A percentile compares a stretch with the other conserved stretches of the same genome.
Conservation (phyloP, 2,113 vertebrate genomes). For the Piliocolobus tephrosceles region DNA sequence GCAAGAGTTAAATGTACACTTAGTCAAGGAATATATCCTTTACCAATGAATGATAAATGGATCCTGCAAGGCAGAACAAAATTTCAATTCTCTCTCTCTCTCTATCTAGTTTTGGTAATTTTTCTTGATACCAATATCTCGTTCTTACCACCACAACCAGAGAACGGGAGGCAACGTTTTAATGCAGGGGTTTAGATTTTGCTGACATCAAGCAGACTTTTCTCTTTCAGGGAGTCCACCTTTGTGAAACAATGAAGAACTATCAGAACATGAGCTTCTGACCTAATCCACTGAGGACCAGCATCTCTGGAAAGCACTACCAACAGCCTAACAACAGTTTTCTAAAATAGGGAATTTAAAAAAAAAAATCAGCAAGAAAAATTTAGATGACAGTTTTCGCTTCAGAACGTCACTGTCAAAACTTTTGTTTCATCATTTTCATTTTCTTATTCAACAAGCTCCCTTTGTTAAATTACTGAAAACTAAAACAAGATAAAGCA, state of each 20-base stretch:
- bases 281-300: neutral
- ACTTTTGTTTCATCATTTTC: constrained; percentile 47
- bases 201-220: constrained; percentile 26
- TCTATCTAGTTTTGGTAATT: neutral
- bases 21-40: neutral
- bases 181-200: constrained; percentile 36
- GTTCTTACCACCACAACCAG: constrained; percentile 13
- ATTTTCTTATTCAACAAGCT: constrained; percentile 49
- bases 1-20: neutral
- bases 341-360: constrained; percentile 56
- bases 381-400: constrained; percentile 75
- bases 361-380: constrained; percentile 62
- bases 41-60: neutral
- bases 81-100: neutral
- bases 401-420: constrained; percentile 77
- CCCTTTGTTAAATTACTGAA: constrained; percentile 53
- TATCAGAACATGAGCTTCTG: neutral
- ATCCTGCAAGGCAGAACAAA: constrained; percentile 10
- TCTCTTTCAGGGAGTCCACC: constrained; percentile 27
- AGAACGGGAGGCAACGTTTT: constrained; percentile 56
- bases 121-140: neutral
- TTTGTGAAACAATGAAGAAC: neutral
- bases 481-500: constrained; percentile 60
- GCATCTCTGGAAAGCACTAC: constrained; percentile 16
- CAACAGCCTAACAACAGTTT: constrained; percentile 68